Evolutionary conservation across 2,797 vertebrate species (phyloP).

Genomic region (Lateolabrax maculatus): DNA sequence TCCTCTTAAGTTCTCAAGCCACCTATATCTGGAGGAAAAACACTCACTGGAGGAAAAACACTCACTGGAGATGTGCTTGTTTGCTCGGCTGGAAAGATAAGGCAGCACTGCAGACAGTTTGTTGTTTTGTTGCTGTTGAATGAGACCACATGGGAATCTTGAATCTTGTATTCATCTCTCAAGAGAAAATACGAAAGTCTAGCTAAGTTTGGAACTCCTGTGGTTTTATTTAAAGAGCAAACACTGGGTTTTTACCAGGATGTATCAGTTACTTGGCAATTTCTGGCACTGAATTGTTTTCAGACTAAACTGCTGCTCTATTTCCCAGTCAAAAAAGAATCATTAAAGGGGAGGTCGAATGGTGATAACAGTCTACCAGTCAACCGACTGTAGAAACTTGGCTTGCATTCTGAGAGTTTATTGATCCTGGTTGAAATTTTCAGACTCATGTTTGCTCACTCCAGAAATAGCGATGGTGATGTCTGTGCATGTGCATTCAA

Average conservation of each 20-base stretch:
- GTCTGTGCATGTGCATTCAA: constrained; percentile 3
- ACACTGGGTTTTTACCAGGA: background rate
- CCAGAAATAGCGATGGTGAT: background rate
- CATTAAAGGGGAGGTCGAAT: constrained; percentile 39
- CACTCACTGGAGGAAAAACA: constrained; percentile 30
- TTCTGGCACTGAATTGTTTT: constrained; percentile 15
- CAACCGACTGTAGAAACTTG: constrained; percentile 1
- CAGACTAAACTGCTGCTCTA: constrained; percentile 39
- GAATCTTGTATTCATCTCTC: background rate
- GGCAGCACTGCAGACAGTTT: constrained; percentile 21
- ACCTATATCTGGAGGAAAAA: constrained; percentile 49
- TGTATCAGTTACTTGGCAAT: constrained; percentile 3
- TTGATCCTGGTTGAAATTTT: constrained; percentile 12
- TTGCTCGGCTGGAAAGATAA: constrained; percentile 13
- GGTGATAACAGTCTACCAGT: constrained; percentile 19
- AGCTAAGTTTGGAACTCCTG: constrained; percentile 3
- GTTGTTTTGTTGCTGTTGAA: constrained; percentile 36
- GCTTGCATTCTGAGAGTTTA: constrained; percentile 1
- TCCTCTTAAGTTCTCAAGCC: constrained; percentile 57
- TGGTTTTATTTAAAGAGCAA: constrained; percentile 22
- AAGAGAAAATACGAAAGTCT: constrained; percentile 3
- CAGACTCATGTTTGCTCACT: background rate
- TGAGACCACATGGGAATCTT: constrained; percentile 26
- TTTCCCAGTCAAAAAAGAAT: constrained; percentile 54
- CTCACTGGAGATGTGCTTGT: constrained; percentile 5